Evolutionary conservation across 2,888 invertebrate species (phyloP).

Genomic region (Scelioninae gen. 1): DNA sequence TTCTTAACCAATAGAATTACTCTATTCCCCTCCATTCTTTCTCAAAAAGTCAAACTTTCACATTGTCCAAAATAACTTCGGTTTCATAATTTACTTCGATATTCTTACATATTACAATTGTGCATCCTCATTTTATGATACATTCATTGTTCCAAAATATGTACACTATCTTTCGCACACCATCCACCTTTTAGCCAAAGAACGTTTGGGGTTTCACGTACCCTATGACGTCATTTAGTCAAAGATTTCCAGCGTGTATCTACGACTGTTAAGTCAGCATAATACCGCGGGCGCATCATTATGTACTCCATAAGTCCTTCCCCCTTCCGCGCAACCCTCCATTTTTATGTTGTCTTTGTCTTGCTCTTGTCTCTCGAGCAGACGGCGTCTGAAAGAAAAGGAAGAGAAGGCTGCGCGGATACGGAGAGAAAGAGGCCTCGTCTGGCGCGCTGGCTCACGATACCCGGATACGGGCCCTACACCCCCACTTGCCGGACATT

Average conservation of each 20-base stretch:
- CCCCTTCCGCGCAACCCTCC: constrained; percentile 8
- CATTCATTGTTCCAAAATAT: background rate
- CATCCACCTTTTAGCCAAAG: background rate
- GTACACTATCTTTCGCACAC: background rate
- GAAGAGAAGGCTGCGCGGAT: constrained; percentile 46
- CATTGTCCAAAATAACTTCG: no score
- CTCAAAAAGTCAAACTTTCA: no score
- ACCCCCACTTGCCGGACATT: constrained; percentile 73
- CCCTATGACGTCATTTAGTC: constrained; percentile 34
- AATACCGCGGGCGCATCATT: constrained; percentile 78
- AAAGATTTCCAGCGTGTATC: constrained; percentile 69
- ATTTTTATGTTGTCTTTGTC: constrained; percentile 58
- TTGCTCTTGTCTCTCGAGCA: constrained; percentile 58
- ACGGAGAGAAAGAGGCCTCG: constrained; percentile 66
- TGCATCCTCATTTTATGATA: background rate
- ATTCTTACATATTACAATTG: background rate
- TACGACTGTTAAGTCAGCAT: constrained; percentile 76
- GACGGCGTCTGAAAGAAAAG: constrained; percentile 49
- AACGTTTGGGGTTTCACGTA: constrained; percentile 7
- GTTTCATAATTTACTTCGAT: background rate
- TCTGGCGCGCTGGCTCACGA: constrained; percentile 70
- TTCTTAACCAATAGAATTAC: background rate
- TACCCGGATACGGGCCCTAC: constrained; percentile 81
- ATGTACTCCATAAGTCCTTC: constrained; percentile 79
- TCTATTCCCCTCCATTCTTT: no score